Evolutionary conservation across 2,888 invertebrate genomes (phyloP), one percentile per base, ranked within the genome.

Genomic region (Eupeodes latifasciatus): DNA sequence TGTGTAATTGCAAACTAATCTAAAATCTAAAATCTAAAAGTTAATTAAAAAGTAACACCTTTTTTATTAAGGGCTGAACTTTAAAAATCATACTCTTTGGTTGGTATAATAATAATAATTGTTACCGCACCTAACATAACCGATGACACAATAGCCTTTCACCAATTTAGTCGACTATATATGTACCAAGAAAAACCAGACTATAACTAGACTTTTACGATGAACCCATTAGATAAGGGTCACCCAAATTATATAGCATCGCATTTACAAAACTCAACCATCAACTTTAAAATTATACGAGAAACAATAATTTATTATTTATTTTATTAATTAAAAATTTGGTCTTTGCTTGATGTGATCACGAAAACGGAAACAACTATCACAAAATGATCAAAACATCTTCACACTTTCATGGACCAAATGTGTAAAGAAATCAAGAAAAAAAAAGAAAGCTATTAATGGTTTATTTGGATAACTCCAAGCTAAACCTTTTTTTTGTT

Each of bases 151-250:
- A 67, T 36, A 34, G 67, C 67, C 67, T 67, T 67, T 67, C 67
- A 67, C 67, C 10, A 67, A 14, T n/a, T 49, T 34, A 36, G n/a
- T 36, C 36, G 11, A 36, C 51, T 10, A 27, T 27, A 1, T 27
- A n/a, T 27, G 2, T 27, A n/a, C 16, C 16, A 7, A 61, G 10
- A 34, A 14, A 9, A 4, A 36, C n/a, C 14, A 14, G 36, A n/a
- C 14, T n/a, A 61, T 36, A 61, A 36, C 27, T 27, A 27, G 27
- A 11, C 10, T 10, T 67, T 16, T n/a, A 49, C 34, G 67, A 51
- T 40, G 34, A 78, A 55, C 36, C 12, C 47, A 59, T 77, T 12
- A 66, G 77, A 77, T 67, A 55, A 67, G 47, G 66, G 57, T 40
- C 40, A 40, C 6, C 5, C 40, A 40, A 40, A 7, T 40, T 40